Evolutionary conservation across 2,888 invertebrate species (phyloP).

Genomic region (Lasioglossum pauxillum): DNA sequence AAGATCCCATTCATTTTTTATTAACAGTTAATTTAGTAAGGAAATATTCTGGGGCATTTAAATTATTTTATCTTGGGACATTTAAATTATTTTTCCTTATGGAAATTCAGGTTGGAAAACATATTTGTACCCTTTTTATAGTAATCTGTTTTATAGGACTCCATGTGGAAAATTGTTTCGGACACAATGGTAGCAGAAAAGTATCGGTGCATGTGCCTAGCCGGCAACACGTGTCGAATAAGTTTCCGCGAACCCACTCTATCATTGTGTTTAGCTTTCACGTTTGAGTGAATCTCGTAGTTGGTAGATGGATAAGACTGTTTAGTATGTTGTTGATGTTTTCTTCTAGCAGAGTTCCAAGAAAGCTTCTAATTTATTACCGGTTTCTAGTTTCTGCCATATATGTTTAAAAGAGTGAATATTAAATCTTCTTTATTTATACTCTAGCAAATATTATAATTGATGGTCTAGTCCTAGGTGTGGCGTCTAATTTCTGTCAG

Average conservation of each 20-base stretch:
- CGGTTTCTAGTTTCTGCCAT: not conserved
- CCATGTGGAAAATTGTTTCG: not conserved
- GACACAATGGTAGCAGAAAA: not conserved
- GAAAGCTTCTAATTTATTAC: not conserved
- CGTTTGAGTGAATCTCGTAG: not conserved
- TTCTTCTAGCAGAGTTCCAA: not conserved
- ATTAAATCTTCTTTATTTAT: not conserved
- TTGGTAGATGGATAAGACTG: not conserved
- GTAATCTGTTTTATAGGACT: not conserved
- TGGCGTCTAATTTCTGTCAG: not conserved
- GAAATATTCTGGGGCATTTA: too few relatives aligned
- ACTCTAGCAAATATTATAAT: not conserved
- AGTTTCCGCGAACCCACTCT: not conserved
- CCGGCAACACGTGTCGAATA: slow-evolving; percentile 1
- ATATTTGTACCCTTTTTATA: too few relatives aligned
- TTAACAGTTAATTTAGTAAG: not conserved
- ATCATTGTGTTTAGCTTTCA: slow-evolving; percentile 3
- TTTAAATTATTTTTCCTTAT: not conserved
- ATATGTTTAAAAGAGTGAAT: too few relatives aligned
- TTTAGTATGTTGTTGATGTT: not conserved
- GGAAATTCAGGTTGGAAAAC: not conserved
- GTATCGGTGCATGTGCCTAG: not conserved
- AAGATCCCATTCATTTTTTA: not conserved
- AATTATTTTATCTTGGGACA: too few relatives aligned
- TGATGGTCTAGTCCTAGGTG: not conserved